phyloP scores from a whole-genome alignment of 2,888 invertebrate species.

The Erpobdella octoculata region DNA sequence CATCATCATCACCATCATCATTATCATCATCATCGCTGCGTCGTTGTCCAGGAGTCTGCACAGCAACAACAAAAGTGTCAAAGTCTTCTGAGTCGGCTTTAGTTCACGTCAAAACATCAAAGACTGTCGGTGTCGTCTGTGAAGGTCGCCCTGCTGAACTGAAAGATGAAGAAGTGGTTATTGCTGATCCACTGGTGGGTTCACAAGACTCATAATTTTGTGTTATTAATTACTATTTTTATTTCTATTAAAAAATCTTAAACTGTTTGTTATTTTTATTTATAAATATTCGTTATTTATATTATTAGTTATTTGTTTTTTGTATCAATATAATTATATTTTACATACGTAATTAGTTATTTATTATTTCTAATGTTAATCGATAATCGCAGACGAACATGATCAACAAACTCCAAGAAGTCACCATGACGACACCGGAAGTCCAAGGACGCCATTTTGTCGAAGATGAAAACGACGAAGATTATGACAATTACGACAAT shows the following conservation, averaged over 20 bases:
- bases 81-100: background rate
- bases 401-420: background rate
- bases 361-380: background rate
- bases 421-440: background rate
- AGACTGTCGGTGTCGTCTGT: background rate
- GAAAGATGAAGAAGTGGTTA: too few relatives aligned
- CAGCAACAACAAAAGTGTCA: background rate
- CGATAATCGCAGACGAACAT: background rate
- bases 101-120: background rate
- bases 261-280: constrained; percentile 6
- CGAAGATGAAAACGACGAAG: background rate
- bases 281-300: background rate
- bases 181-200: background rate
- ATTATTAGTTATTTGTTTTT: background rate
- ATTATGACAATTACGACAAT: background rate
- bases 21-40: background rate
- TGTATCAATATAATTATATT: background rate
- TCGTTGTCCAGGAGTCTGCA: background rate
- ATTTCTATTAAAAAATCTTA: background rate
- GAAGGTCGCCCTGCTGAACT: too few relatives aligned
- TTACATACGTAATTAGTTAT: background rate
- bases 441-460: background rate
- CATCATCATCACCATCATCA: background rate
- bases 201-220: background rate
- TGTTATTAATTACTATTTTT: background rate